Conservation (phyloP, 23 tunicate species). For the Pegea sp. region DNA sequence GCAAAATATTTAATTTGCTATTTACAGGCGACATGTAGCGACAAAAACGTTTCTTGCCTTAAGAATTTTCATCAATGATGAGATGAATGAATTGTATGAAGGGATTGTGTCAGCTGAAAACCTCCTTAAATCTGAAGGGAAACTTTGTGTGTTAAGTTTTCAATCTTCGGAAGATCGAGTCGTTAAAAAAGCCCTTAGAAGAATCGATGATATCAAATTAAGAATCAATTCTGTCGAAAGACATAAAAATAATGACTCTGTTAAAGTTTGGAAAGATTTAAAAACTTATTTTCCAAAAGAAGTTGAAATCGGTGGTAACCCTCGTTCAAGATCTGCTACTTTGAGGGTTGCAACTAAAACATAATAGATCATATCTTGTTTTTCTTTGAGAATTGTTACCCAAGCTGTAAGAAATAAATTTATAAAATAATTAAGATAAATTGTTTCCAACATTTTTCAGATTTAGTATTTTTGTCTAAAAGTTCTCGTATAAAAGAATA, state of each 20-base stretch:
- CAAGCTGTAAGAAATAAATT: no score
- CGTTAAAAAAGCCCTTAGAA: constrained; percentile 6
- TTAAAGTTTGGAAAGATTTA: not conserved
- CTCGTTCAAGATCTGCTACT: constrained; percentile 53
- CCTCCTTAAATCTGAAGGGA: constrained; percentile 25
- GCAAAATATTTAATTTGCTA: no score
- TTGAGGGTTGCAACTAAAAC: constrained; percentile 30
- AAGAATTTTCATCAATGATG: constrained; percentile 73
- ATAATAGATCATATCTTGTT: no score
- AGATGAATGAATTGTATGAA: constrained; percentile 40
- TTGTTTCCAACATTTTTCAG: no score
- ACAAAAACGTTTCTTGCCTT: constrained; percentile 84
- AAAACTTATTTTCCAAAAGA: constrained; percentile 2
- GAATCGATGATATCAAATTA: not conserved
- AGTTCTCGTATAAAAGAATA: no score
- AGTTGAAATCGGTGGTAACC: constrained; percentile 20
- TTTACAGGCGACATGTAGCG: constrained; percentile 45
- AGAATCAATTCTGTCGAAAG: not conserved
- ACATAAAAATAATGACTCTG: not conserved
- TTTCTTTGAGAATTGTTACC: no score
- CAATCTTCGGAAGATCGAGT: constrained; percentile 53
- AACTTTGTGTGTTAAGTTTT: constrained; percentile 24
- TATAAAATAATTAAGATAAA: no score
- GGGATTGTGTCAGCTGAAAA: constrained; percentile 31
- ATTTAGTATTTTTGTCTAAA: no score